phyloP scores from a whole-genome alignment of 2,888 invertebrate species.

The Eupeodes latifasciatus region DNA sequence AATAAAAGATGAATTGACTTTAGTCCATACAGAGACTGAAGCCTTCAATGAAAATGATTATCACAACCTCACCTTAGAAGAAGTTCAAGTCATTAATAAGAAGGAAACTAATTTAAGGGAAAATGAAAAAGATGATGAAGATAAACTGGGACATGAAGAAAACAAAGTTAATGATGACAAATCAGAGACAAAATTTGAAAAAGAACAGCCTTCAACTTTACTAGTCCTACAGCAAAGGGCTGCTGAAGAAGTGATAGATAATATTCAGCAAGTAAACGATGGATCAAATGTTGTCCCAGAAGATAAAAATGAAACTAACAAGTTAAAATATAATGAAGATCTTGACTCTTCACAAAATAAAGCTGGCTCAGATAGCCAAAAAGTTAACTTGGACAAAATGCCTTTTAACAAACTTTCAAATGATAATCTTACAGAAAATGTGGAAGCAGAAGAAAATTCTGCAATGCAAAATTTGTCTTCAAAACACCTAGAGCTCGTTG shows the following conservation, averaged over 20 bases:
- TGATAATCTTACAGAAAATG: neutral
- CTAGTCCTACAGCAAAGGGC: rapidly evolving
- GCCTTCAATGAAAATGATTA: neutral
- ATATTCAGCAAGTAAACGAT: neutral
- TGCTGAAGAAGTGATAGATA: neutral
- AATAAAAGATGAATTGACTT: neutral
- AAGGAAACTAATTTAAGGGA: neutral
- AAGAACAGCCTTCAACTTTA: neutral
- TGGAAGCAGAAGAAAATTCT: too few species aligned
- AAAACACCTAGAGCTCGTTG: neutral
- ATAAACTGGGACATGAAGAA: neutral
- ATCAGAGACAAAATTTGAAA: too few species aligned
- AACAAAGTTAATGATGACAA: too few species aligned
- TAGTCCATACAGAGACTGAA: neutral
- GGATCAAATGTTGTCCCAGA: rapidly evolving
- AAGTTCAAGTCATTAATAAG: neutral
- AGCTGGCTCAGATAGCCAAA: rapidly evolving
- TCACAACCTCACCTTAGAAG: neutral
- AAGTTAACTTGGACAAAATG: neutral
- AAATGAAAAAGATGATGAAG: neutral
- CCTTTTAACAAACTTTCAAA: too few species aligned
- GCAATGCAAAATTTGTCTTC: neutral
- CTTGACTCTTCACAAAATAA: neutral
- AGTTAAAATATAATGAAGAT: neutral
- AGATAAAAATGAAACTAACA: neutral